Evolutionary conservation across 2,888 invertebrate species (phyloP).

Genomic region (Drosophila neotestacea): DNA sequence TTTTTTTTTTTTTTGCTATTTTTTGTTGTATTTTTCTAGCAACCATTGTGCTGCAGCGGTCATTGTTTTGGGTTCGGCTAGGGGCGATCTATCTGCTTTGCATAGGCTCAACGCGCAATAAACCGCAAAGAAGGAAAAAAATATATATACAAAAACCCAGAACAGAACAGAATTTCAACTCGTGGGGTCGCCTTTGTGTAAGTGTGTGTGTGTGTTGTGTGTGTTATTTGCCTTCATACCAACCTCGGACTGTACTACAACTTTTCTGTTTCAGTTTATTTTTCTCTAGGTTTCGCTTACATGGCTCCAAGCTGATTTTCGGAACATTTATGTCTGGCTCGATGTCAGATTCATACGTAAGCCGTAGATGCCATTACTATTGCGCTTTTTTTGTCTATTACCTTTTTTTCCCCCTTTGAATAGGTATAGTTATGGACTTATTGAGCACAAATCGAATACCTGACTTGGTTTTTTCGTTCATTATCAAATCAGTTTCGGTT

Average conservation of each 20-base stretch:
- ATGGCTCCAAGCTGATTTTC: conserved; percentile 40
- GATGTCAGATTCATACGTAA: conserved; percentile 32
- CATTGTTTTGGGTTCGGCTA: conserved; percentile 48
- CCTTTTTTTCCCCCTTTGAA: conserved; percentile 2
- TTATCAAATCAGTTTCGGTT: conserved; percentile 20
- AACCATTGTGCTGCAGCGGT: conserved; percentile 51
- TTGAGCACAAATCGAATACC: conserved; percentile 15
- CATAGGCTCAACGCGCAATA: conserved; percentile 58
- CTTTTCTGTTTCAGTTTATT: conserved; percentile 22
- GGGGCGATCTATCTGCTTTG: conserved; percentile 48
- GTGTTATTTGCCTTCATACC: conserved; percentile 39
- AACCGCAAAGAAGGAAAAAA: conserved; percentile 35
- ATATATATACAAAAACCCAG: neutral
- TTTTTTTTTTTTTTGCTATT: neutral
- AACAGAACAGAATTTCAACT: conserved; percentile 39
- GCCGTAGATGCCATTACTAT: conserved; percentile 14
- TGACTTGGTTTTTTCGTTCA: conserved; percentile 1
- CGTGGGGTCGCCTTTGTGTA: conserved; percentile 22
- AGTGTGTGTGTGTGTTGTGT: conserved; percentile 10
- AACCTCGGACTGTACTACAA: conserved; percentile 35
- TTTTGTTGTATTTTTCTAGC: conserved; percentile 29
- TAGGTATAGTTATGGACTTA: conserved; percentile 2
- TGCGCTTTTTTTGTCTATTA: neutral
- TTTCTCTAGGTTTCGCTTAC: conserved; percentile 13
- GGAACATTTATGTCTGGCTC: conserved; percentile 27